Base-by-base conservation (phyloP, 2,113 vertebrate species). In the Phrynosoma platyrhinos region DNA sequence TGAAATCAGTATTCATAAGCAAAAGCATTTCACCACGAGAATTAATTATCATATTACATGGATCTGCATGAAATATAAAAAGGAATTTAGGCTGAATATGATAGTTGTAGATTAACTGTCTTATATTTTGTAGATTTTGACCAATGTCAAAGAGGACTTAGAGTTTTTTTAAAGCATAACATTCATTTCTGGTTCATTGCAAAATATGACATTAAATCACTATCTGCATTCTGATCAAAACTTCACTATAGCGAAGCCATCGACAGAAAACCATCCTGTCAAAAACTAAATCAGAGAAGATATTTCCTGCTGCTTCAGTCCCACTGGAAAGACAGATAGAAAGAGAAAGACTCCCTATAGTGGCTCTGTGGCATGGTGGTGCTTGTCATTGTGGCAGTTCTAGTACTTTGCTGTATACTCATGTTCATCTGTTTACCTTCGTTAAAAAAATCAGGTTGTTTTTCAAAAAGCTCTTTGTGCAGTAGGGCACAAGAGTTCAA, bases 251-350 rank as follows among this genome's bases (percentile, higher is more conserved):
- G 82, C 89, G 76, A 64, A 81, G 82, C 36, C 83, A 78, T 81
- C 90, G 87, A 88, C 84, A 94, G 89, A 94, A 88, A 92, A 9
- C 52, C 85, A 89, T 68, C 62, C 85, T 94, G 86, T 94, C 90
- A 95, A 89, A 93, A n/a, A 78, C 52, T 93, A 86, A 94, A 92
- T 95, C 80, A 89, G 79, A 93, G 87, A 88, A 71, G 1, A 79
- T 84, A 88, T 90, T 90, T 93, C 91, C 92, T 92, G 91, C 90
- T 95, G 93, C 81, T 95, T 91, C 72, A 85, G 79, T 92, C 87
- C 83, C 81, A 94, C 92, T 84, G 93, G 79, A 87, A 91, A 85
- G 36, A 72, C 66, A 80, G n/a, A 90, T 47, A 88, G n/a, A 86
- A 27, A 86, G 52, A 93, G 8, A 9, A 14, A 90, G 66, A 89